A percentile compares a stretch with the other conserved stretches of the same genome.
Conservation (phyloP, 2,113 vertebrate genomes). For the Oreochromis spilurus region DNA sequence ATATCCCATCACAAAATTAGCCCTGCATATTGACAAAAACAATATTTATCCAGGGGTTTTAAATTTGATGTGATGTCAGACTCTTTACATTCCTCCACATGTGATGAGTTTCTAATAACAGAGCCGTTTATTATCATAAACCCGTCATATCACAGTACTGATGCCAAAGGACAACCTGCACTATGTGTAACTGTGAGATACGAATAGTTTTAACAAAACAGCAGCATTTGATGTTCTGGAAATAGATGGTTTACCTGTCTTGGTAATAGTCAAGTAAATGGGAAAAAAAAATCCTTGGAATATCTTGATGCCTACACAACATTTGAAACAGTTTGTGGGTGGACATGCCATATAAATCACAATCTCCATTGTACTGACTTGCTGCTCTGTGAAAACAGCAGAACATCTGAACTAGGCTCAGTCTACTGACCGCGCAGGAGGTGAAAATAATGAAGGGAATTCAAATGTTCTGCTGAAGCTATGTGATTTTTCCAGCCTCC, state of each 20-base stretch:
- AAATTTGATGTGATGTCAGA: neutral
- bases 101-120: neutral
- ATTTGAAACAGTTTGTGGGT: neutral
- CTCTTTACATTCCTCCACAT: neutral
- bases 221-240: neutral
- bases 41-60: neutral
- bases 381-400: neutral
- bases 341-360: neutral
- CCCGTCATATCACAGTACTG: neutral
- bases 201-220: neutral
- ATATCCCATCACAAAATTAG: neutral
- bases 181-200: neutral
- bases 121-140: neutral
- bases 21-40: neutral
- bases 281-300: neutral
- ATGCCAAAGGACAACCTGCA: neutral
- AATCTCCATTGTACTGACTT: neutral
- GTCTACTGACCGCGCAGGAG: conserved; percentile 3
- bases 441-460: conserved; percentile 46
- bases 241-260: neutral
- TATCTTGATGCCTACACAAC: neutral
- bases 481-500: conserved; percentile 31
- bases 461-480: conserved; percentile 38
- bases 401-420: conserved; percentile 7
- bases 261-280: neutral